These are phyloP conservation scores for Drosophila monieri DNA, from an alignment of 2,888 invertebrate genomes.

Conservation along the genomic window DNA sequence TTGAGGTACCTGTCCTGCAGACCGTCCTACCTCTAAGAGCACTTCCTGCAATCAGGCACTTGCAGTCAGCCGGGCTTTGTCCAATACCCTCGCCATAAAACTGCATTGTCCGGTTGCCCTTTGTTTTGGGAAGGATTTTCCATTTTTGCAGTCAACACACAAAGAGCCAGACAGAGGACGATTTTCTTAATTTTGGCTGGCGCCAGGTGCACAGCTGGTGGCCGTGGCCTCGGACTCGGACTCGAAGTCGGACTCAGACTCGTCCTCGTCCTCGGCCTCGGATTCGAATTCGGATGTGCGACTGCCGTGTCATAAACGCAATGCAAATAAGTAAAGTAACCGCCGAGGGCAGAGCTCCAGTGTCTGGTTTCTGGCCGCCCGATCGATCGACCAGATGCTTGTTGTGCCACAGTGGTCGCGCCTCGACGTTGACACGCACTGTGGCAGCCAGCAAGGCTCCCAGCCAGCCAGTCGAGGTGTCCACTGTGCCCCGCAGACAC, in stretches of 20 bases:
- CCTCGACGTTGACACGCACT: slow-evolving; percentile 65
- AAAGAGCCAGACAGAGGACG: slow-evolving; percentile 53
- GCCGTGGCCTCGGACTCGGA: slow-evolving; percentile 20
- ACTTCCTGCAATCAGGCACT: slow-evolving; percentile 42
- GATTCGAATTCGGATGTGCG: slow-evolving; percentile 10
- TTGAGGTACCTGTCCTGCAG: background rate
- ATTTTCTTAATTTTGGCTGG: slow-evolving; percentile 62
- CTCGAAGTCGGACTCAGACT: background rate
- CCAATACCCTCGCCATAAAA: slow-evolving; percentile 58
- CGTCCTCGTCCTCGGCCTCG: background rate
- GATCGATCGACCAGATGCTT: slow-evolving; percentile 56
- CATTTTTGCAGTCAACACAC: slow-evolving; percentile 44
- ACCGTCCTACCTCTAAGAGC: slow-evolving; percentile 21
- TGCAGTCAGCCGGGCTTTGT: slow-evolving; percentile 15
- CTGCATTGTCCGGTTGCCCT: slow-evolving; percentile 48
- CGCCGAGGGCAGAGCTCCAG: slow-evolving; percentile 24
- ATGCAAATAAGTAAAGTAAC: slow-evolving; percentile 40
- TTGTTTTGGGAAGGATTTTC: slow-evolving; percentile 36
- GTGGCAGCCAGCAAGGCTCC: slow-evolving; percentile 28
- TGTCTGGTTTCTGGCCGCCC: slow-evolving; percentile 23
- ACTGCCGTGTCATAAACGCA: slow-evolving; percentile 37
- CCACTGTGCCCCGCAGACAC: slow-evolving; percentile 19
- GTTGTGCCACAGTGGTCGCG: slow-evolving; percentile 37
- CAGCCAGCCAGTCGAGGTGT: slow-evolving; percentile 5
- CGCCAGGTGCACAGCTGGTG: slow-evolving; percentile 69